A percentile compares a stretch with the other conserved stretches of the same genome.
Evolutionary conservation across 2,888 invertebrate species (phyloP).

Genomic region (Epirrhoe alternata): DNA sequence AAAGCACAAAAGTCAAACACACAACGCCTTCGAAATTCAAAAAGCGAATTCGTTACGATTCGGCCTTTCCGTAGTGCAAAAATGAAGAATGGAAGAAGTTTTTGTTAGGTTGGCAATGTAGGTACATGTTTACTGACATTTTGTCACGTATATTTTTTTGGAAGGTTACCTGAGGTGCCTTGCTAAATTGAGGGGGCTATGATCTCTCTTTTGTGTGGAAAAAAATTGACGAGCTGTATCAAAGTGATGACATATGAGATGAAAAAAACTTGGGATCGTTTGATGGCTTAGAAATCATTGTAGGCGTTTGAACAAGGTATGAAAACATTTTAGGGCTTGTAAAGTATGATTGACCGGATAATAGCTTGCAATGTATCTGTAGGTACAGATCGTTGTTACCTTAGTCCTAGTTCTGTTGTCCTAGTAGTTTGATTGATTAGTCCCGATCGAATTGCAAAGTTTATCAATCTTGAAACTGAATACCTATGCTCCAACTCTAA

Average conservation of each 20-base stretch:
- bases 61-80: slow-evolving; percentile 62
- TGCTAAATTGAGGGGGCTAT: slow-evolving; percentile 73
- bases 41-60: slow-evolving; percentile 71
- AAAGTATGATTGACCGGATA: slow-evolving; percentile 19
- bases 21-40: slow-evolving; percentile 75
- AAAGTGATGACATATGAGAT: slow-evolving; percentile 72
- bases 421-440: no score
- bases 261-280: slow-evolving; percentile 49
- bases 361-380: slow-evolving; percentile 13
- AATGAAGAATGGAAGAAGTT: slow-evolving; percentile 62
- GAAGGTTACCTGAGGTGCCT: slow-evolving; percentile 72
- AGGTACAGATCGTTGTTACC: no score
- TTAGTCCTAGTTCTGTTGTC: no score
- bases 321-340: slow-evolving; percentile 22
- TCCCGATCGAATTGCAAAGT: no score
- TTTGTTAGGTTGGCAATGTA: slow-evolving; percentile 66
- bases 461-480: no score
- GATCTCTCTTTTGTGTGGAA: slow-evolving; percentile 63
- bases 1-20: slow-evolving; percentile 71
- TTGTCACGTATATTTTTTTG: slow-evolving; percentile 81
- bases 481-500: no score
- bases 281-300: slow-evolving; percentile 45
- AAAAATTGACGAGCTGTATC: slow-evolving; percentile 69
- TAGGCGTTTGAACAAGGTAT: slow-evolving; percentile 26
- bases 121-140: slow-evolving; percentile 84